Evolutionary conservation across 2,888 invertebrate genomes (phyloP), one percentile per base, ranked within the genome.

Genomic region (Linnaemya tessellans): DNA sequence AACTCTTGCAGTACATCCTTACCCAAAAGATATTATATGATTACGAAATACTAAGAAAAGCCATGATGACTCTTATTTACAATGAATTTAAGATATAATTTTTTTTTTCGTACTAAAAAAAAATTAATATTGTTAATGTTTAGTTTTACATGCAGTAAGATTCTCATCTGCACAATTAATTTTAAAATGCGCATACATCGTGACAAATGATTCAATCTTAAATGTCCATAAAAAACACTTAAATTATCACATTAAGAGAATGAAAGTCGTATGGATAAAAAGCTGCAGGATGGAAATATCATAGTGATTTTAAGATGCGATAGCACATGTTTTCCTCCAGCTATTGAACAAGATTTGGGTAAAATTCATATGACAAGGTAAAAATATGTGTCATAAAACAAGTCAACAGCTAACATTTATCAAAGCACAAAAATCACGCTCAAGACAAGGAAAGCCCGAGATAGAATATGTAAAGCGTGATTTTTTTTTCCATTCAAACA

Each of bases 161-260:
- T 65, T 75, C 65, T 65, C 46, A 54, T 75, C 65, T 54, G 30
- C 3, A 30, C 25, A 65, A 75, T 75, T 10, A 75, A 64, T 64
- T 62, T 51, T 41, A 46, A 56, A 38, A 62, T 60, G 20, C 60
- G 49, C 64, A 51, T 74, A 20, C 73, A 62, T 49, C 60, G 49
- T 51, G 62, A 62, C 51, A 25, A 38, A 64, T 64, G 74, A 75
- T 51, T 75, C 41, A 54, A 75, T 49, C 64, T 54, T 62, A 41
- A 25, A 30, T 10, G 10, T 13, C 43, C 20, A 35, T 18, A 70
- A 62, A 60, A 49, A 38, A 43, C 41, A 56, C 43, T 71, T 60
- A 70, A 70, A 54, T 60, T 46, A 18, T 51, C 51, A 79, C 38
- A 62, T 18, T 70, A 79, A 18, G 13, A 62, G 54, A 13, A 70